A percentile compares a stretch with the other conserved stretches of the same genome.
phyloP scores from a whole-genome alignment of 2,797 vertebrate species.

The Thamnophis elegans region DNA sequence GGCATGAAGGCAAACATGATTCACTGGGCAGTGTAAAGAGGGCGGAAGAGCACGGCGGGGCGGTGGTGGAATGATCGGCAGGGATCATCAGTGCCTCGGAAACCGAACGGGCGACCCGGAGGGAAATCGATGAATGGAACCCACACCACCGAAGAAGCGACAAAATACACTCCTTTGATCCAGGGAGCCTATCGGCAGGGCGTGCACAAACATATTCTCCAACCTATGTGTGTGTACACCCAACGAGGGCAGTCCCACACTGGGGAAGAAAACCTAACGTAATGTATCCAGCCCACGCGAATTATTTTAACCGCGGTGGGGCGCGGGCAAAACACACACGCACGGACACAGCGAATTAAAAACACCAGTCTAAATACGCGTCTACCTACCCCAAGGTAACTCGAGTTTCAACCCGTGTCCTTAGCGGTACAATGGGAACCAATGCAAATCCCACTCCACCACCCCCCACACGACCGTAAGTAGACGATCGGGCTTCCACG shows the following conservation, averaged over 20 bases:
- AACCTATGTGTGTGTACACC: too few relatives aligned
- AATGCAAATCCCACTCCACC: not conserved
- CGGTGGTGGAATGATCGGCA: not conserved
- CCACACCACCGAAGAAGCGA: not conserved
- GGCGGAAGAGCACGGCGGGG: not conserved
- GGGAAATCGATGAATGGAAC: constrained; percentile 12
- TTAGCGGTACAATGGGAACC: not conserved
- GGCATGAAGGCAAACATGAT: not conserved
- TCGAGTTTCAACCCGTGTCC: not conserved
- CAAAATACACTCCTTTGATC: not conserved
- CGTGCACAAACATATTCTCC: not conserved
- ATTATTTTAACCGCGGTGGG: not conserved
- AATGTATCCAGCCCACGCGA: not conserved
- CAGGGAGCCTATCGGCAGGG: not conserved
- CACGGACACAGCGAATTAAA: not conserved
- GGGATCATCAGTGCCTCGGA: constrained; percentile 27
- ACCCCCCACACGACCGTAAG: not conserved
- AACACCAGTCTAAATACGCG: not conserved
- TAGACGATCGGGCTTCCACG: not conserved
- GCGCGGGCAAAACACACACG: not conserved
- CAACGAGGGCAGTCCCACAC: not conserved
- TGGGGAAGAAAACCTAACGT: not conserved
- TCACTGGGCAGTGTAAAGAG: not conserved
- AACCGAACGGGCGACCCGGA: not conserved
- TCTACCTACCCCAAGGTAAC: not conserved